Evolutionary conservation across 2,888 invertebrate genomes (phyloP), one percentile per base, ranked within the genome.

Genomic region (Apamea monoglypha): DNA sequence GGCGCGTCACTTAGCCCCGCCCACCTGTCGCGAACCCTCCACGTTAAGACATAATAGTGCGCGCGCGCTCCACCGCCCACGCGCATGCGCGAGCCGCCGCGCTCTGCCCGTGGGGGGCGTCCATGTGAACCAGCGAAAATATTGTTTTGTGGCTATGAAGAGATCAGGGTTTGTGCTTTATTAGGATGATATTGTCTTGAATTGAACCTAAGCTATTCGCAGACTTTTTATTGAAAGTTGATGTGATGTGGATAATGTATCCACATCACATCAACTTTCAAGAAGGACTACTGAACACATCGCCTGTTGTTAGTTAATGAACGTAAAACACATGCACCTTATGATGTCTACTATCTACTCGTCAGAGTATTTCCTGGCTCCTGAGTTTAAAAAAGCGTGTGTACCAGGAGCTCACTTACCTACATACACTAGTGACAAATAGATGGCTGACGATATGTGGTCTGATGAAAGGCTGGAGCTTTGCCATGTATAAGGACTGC

Each of bases 11-110:
- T 77, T 80, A 79, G 95, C 94, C 94, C 92, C 96, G 93, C 96
- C 96, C 95, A 96, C 96, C 96, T 96, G 96, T 96, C 96, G 95
- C 94, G 92, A 91, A 93, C 93, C 91, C 92, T 94, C 91, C 92
- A 92, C 94, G 95, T 95, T 96, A 95, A 95, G 95, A 95, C 96
- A 93, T 96, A 95, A 96, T 95, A 92, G 94, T 93, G 93, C 92
- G 94, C 94, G 92, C 92, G 93, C 88, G 88, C 88, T 84, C 85
- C 84, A 90, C 92, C 93, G 93, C 95, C 94, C 95, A 94, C 95
- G 93, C 91, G 93, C 81, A 78, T 83, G 81, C 79, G 84, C 44
- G 36, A 53, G 67, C 80, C 80, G 70, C 78, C 71, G 64, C 91
- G 86, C 88, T 83, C 76, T 68, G 86, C 87, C 90, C 89, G 91